phyloP scores from a whole-genome alignment of 2,888 invertebrate genomes.

The Drosophila siamana region DNA sequence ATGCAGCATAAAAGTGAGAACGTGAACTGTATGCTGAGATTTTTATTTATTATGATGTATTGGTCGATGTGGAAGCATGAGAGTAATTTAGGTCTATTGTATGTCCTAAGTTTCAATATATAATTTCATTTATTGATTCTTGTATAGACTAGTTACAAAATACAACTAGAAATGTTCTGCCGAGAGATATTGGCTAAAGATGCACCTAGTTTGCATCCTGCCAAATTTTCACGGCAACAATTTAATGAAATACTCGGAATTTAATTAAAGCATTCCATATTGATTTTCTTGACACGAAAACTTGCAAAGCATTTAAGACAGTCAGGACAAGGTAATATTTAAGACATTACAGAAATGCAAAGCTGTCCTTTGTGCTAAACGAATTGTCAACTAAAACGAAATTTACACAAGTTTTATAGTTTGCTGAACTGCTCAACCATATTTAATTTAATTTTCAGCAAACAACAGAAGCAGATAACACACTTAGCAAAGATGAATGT shows the following conservation, averaged over 20 bases:
- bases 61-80: not conserved
- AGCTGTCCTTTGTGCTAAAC: slow-evolving; percentile 26
- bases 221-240: no score
- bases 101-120: no score
- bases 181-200: no score
- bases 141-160: no score
- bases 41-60: slow-evolving; percentile 48
- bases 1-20: slow-evolving; percentile 3
- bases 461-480: slow-evolving; percentile 40
- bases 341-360: slow-evolving; percentile 36
- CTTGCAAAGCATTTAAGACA: no score
- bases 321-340: slow-evolving; percentile 19
- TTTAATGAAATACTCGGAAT: no score
- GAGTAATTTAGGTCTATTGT: no score
- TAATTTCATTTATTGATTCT: no score
- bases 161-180: no score
- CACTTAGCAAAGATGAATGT: slow-evolving; percentile 37
- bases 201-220: no score
- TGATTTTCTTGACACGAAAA: no score
- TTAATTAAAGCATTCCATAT: no score
- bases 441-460: slow-evolving; percentile 62
- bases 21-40: slow-evolving; percentile 17
- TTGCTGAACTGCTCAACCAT: slow-evolving; percentile 45
- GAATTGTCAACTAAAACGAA: slow-evolving; percentile 47
- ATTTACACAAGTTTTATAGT: slow-evolving; percentile 49